Base-by-base conservation (phyloP, 1,140 invertebrate genomes). In the Tetraneura akinire region DNA sequence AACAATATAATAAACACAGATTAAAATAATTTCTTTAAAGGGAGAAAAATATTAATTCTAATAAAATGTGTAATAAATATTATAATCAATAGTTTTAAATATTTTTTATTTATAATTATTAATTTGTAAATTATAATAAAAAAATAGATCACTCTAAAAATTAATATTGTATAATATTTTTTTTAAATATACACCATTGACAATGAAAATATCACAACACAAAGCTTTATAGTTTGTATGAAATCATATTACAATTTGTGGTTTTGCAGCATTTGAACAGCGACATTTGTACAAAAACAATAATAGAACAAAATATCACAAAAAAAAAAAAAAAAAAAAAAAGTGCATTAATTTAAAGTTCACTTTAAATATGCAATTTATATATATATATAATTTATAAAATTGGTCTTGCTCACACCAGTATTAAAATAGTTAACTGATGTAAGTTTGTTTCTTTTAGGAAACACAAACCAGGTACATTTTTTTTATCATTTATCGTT, bases 231-330 rank as follows among this genome's bases (percentile, higher is more conserved):
- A 9, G 9, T 45, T 47, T 57, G 13, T 57, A 76, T 76, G 71
- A 55, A 74, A 78, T 60, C 14, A 62, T 51, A 60, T 78, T 78
- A 78, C 37, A 78, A 14, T 78, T n/a, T 62, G 49, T 51, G 32
- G 37, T 29, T 37, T 78, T 3, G 23, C 37, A 47, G 13, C 21
- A 78, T 78, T 45, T 47, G 21, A 60, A 60, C 37, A n/a, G 55
- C 53, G 21, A 78, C n/a, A 62, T 62, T 57, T 78, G 37, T 78
- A 78, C 73, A 76, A 76, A 51, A 78, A 45, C 16, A 74, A 55
- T 21, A 73, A n/a, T n/a, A n/a, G n/a, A n/a, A 68, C 21, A 68
- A 74, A 78, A 78, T 78, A 78, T 78, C 74, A 78, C 53, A 78
- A 78, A 21, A 78, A 60, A n/a, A n/a, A n/a, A n/a, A n/a, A n/a